Percentiles rank a stretch among this genome's conserved stretches.
These are phyloP conservation scores for Polyommatus icarus DNA, from an alignment of 2,888 invertebrate species.

Conservation along the genomic window DNA sequence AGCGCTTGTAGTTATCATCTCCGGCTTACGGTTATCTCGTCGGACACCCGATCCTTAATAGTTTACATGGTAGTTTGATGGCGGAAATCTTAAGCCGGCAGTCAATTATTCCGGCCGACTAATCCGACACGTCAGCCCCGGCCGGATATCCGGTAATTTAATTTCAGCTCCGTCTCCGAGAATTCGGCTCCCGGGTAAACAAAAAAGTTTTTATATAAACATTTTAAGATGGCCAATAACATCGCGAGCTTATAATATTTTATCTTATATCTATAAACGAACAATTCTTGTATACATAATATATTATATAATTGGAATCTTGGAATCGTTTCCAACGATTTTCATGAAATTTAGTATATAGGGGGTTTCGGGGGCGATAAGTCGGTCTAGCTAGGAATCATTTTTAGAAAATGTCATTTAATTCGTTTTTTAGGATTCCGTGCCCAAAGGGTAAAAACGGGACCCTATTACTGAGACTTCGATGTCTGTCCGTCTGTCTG, in stretches of 20 bases:
- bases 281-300: too few species aligned
- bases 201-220: constrained; percentile 8
- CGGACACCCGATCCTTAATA: constrained; percentile 33
- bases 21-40: constrained; percentile 19
- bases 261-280: too few species aligned
- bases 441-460: too few species aligned
- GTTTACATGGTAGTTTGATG: constrained; percentile 34
- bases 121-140: constrained; percentile 31
- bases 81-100: constrained; percentile 34
- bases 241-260: neutral
- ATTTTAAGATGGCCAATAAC: neutral
- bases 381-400: too few species aligned
- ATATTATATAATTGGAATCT: too few species aligned
- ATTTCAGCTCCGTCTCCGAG: constrained; percentile 1
- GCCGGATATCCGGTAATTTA: constrained; percentile 28
- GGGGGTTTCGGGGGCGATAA: too few species aligned
- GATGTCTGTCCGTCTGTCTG: too few species aligned
- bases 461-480: too few species aligned
- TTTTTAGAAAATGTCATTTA: too few species aligned
- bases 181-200: constrained; percentile 1
- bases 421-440: too few species aligned
- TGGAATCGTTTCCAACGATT: too few species aligned
- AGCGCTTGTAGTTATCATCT: neutral
- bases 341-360: too few species aligned
- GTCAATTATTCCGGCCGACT: constrained; percentile 33